These are phyloP conservation scores for Nowickia ferox DNA, from an alignment of 2,888 invertebrate genomes.

Conservation along the genomic window DNA sequence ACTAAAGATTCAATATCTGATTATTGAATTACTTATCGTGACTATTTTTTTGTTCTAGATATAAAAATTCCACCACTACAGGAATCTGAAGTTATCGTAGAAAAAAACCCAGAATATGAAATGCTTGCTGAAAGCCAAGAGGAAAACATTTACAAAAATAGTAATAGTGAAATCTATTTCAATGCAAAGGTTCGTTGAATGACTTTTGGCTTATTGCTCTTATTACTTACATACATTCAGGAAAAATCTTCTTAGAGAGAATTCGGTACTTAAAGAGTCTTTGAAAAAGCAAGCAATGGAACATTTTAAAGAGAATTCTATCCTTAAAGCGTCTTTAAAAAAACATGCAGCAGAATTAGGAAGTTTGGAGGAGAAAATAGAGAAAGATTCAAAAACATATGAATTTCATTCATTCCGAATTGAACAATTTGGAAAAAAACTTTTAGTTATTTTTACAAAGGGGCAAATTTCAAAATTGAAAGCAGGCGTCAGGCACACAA, in stretches of 20 bases:
- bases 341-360: no score
- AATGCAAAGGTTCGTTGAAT: slow-evolving; percentile 9
- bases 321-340: slow-evolving; percentile 6
- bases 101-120: neutral
- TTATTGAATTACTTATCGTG: slow-evolving; percentile 10
- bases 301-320: slow-evolving; percentile 4
- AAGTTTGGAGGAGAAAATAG: no score
- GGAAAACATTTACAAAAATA: neutral
- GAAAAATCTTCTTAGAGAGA: no score
- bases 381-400: no score
- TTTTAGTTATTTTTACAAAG: slow-evolving; percentile 31
- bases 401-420: neutral
- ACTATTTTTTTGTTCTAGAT: slow-evolving; percentile 18
- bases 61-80: neutral
- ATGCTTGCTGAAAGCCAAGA: no score
- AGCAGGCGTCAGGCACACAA: slow-evolving; percentile 1
- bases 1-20: neutral
- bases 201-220: neutral
- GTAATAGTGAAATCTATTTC: no score
- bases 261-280: no score
- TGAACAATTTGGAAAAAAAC: slow-evolving; percentile 26
- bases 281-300: no score
- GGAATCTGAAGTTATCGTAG: neutral
- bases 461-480: slow-evolving; percentile 35
- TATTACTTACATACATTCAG: no score